Evolutionary conservation across 2,113 vertebrate genomes (phyloP).

Genomic region (Myrmecobius fasciatus): DNA sequence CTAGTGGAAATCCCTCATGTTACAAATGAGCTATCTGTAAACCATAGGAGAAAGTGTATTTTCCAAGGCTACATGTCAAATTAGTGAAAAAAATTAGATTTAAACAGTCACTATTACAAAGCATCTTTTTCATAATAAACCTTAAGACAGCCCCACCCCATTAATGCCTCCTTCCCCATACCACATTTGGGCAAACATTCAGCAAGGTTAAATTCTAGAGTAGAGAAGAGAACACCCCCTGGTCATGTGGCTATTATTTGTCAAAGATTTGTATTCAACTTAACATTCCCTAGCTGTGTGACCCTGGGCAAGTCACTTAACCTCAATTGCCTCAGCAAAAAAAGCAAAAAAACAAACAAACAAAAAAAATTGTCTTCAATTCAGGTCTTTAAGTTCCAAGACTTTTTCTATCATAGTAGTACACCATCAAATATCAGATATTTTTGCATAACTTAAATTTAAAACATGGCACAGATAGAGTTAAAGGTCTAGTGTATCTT

Average conservation of each 20-base stretch:
- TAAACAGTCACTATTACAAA: background rate
- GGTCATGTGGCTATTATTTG: background rate
- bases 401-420: too few species aligned
- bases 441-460: background rate
- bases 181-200: background rate
- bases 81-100: background rate
- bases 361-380: too few species aligned
- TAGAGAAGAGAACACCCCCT: background rate
- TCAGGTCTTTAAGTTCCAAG: background rate
- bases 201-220: background rate
- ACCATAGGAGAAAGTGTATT: background rate
- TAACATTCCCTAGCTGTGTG: too few species aligned
- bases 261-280: too few species aligned
- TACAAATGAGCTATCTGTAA: background rate
- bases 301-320: too few species aligned
- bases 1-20: background rate
- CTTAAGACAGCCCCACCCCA: background rate
- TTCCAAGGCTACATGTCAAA: background rate
- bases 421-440: background rate
- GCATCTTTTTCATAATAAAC: background rate
- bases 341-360: too few species aligned
- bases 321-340: too few species aligned
- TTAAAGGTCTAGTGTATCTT: background rate
- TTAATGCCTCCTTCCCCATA: background rate
- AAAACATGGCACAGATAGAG: background rate